Base-by-base conservation (phyloP, 2,888 invertebrate genomes). In the Eudemis profundana region DNA sequence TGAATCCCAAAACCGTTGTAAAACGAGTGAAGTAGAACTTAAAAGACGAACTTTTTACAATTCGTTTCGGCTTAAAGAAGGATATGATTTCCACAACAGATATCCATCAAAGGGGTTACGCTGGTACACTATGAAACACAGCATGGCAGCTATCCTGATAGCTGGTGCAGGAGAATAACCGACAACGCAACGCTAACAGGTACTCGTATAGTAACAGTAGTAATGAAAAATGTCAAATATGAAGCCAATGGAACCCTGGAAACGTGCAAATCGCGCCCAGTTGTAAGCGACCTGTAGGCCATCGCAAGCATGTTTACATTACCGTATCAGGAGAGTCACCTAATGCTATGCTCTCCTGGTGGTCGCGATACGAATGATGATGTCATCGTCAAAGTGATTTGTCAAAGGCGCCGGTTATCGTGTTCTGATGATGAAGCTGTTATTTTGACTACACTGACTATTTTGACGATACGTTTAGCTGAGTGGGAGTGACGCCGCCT, bases 261-360 rank as follows among this genome's bases (percentile, higher is more conserved):
- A 15, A 29, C n/a, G 51, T 51, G 47, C 54, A 47, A 47, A 62
- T 56, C 21, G 40, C 17, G 53, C 14, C 42, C 19, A 14, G 14
- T 38, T 38, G 40, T 44, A 57, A 36, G 51, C 70, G 79, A 82
- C 75, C 76, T 78, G 79, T 75, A 74, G 75, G 71, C 76, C 69
- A 68, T 68, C 75, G 74, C 75, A 74, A 66, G 60, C 70, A 72
- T 87, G 86, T 87, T 88, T 87, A 87, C 78, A 84, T 78, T 77
- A 72, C 84, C 84, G 76, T 87, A 87, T 86, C 83, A 73, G 79
- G 78, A 74, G 70, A 72, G 72, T 72, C 72, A 79, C 76, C 75
- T 83, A 82, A 82, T 74, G 82, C 79, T 80, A 81, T 86, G 79
- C 87, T 70, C 72, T 78, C 86, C 82, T 83, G 89, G 89, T 89